Evolutionary conservation across 2,888 invertebrate genomes (phyloP).

Genomic region (Hemistola chrysoprasaria): DNA sequence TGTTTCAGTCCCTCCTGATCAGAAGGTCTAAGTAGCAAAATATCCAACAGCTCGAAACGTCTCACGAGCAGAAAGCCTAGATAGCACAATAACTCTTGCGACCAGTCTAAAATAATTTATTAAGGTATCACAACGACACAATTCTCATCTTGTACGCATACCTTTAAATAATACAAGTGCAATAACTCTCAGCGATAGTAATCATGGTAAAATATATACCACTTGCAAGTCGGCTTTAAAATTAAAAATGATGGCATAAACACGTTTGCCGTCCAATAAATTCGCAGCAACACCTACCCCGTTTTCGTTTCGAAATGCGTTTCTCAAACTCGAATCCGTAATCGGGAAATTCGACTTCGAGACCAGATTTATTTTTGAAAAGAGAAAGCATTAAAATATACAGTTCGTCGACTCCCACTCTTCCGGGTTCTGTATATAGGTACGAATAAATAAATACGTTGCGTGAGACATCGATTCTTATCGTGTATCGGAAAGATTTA

Average conservation of each 20-base stretch:
- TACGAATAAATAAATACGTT: conserved; percentile 69
- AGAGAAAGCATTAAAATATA: conserved; percentile 50
- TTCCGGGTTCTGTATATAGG: conserved; percentile 64
- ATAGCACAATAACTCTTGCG: too few relatives aligned
- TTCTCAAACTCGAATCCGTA: conserved; percentile 19
- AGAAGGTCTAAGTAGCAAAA: too few relatives aligned
- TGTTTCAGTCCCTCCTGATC: too few relatives aligned
- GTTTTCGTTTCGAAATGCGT: conserved; percentile 20
- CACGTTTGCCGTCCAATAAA: conserved; percentile 18
- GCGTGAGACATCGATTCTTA: conserved; percentile 80
- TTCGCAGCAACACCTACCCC: conserved; percentile 15
- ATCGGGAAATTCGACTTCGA: conserved; percentile 24
- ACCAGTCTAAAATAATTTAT: too few relatives aligned
- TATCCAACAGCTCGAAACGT: too few relatives aligned
- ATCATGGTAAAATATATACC: conserved; percentile 10
- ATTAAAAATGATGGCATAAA: conserved; percentile 14
- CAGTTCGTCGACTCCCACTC: conserved; percentile 56
- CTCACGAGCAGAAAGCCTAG: too few relatives aligned
- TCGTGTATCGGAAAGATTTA: conserved; percentile 76
- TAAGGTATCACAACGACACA: too few relatives aligned
- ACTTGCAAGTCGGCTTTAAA: conserved; percentile 12
- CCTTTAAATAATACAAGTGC: conserved; percentile 12
- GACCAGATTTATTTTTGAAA: conserved; percentile 36
- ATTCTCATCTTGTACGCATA: conserved; percentile 1
- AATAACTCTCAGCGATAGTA: conserved; percentile 15